Conservation (phyloP, 2,888 invertebrate genomes). For the Scaptomyza flava region DNA sequence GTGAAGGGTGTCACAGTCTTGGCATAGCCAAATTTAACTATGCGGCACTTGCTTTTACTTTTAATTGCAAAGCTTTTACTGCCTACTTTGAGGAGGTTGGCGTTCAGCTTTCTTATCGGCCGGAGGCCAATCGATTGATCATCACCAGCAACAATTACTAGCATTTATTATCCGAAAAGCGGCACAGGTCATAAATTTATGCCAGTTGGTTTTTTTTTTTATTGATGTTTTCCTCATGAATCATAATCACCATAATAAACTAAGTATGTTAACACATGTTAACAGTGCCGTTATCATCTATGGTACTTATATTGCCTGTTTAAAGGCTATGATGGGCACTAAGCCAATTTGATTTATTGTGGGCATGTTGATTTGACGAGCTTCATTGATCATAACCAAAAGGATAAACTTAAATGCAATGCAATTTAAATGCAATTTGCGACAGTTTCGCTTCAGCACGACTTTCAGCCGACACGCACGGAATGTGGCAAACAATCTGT, state of each 20-base stretch:
- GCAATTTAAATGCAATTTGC: conserved; percentile 74
- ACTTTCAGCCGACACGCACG: conserved; percentile 66
- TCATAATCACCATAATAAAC: background rate
- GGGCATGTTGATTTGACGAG: background rate
- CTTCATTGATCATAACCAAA: conserved; percentile 3
- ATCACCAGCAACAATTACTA: conserved; percentile 18
- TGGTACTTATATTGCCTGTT: background rate
- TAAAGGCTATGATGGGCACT: background rate
- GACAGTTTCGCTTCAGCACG: conserved; percentile 52
- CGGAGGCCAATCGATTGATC: conserved; percentile 29
- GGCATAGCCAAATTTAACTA: no score
- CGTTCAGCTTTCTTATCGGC: conserved; percentile 33
- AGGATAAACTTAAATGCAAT: conserved; percentile 49
- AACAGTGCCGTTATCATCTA: background rate
- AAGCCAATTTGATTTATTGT: conserved; percentile 21
- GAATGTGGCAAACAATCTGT: background rate
- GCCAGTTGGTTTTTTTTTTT: background rate
- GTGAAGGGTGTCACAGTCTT: no score
- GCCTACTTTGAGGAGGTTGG: conserved; percentile 43
- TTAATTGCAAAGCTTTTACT: conserved; percentile 7
- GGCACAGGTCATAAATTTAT: background rate
- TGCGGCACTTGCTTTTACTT: no score
- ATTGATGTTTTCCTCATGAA: background rate
- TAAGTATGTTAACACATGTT: background rate
- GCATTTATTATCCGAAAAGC: conserved; percentile 27